Conservation (phyloP, 1,140 invertebrate species). For the Ostrea denselamellosa region DNA sequence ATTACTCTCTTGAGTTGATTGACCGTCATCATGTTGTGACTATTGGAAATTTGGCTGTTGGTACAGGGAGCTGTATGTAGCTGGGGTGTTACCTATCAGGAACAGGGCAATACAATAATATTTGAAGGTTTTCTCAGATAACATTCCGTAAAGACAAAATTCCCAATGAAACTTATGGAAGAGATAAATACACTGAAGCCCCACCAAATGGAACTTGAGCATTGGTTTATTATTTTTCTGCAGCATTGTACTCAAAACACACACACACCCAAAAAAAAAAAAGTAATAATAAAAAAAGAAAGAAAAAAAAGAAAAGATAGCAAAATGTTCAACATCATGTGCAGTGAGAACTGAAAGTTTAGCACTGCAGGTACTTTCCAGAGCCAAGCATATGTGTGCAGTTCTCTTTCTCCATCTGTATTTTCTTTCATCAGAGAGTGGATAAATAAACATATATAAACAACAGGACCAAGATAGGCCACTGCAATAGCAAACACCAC, state of each 20-base stretch:
- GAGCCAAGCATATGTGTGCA: not conserved
- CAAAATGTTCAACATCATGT: too few species aligned
- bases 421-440: not conserved
- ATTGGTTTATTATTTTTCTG: too few species aligned
- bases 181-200: not conserved
- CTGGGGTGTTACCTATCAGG: not conserved
- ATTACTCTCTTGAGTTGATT: not conserved
- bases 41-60: not conserved
- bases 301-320: too few species aligned
- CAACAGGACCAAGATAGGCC: not conserved
- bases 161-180: not conserved
- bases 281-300: too few species aligned
- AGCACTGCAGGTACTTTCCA: too few species aligned
- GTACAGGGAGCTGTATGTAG: not conserved
- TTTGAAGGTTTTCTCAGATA: not conserved
- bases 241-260: too few species aligned
- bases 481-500: too few species aligned
- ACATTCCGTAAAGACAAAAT: not conserved
- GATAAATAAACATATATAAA: not conserved
- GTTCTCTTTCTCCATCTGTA: not conserved
- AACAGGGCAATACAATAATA: not conserved
- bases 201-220: too few species aligned
- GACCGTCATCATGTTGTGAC: not conserved
- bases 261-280: too few species aligned
- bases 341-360: too few species aligned